These are phyloP conservation scores for Coptotermes formosanus DNA, from an alignment of 1,140 invertebrate genomes.

Conservation along the genomic window DNA sequence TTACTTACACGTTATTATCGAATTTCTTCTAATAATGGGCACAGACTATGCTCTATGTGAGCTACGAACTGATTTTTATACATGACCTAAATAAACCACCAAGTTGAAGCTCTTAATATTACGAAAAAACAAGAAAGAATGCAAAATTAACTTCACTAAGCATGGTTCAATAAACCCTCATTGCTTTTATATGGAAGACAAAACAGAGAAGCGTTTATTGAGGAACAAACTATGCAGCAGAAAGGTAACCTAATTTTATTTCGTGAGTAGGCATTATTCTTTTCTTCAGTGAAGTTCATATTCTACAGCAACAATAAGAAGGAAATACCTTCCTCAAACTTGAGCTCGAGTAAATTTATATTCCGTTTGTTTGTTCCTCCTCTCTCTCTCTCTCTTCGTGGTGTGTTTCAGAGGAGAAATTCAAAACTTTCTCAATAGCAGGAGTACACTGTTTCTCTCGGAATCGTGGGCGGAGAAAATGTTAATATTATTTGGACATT, in stretches of 20 bases:
- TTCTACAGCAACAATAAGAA: neutral
- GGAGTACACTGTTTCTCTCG: neutral
- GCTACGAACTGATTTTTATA: too few relatives aligned
- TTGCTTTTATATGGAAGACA: neutral
- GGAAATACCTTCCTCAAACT: neutral
- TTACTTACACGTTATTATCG: too few relatives aligned
- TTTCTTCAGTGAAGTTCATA: neutral
- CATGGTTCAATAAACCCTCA: neutral
- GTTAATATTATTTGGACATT: too few relatives aligned
- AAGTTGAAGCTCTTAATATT: too few relatives aligned
- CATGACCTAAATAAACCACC: too few relatives aligned
- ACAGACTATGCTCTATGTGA: too few relatives aligned
- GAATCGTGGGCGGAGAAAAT: too few relatives aligned
- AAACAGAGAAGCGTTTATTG: neutral
- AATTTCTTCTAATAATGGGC: too few relatives aligned
- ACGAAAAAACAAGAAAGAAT: neutral
- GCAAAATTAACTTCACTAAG: neutral
- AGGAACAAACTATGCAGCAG: neutral
- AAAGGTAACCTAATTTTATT: constrained; percentile 12
- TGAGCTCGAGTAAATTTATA: neutral
- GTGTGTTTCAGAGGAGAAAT: neutral
- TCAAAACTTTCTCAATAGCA: neutral
- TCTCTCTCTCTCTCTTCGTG: neutral
- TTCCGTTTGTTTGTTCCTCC: neutral
- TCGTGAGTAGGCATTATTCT: neutral